Conservation (phyloP, 2,113 vertebrate species). For the Lagopus muta region DNA sequence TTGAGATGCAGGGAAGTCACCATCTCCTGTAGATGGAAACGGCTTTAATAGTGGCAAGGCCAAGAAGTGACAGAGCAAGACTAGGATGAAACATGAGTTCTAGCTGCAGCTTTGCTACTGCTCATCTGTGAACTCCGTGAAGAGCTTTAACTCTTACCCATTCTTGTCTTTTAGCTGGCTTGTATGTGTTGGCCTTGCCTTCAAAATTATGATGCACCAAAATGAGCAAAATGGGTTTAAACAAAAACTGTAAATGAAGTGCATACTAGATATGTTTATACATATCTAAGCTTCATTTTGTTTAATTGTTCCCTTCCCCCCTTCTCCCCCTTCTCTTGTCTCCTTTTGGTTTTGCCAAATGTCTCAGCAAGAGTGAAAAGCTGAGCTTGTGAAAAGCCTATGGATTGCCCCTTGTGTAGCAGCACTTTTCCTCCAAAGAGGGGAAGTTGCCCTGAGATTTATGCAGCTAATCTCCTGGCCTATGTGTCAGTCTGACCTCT, state of each 20-base stretch:
- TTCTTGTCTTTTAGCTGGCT: background rate
- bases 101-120: background rate
- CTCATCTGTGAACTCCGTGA: background rate
- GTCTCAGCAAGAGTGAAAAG: background rate
- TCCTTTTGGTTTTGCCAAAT: background rate
- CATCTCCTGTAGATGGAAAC: background rate
- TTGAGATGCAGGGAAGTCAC: background rate
- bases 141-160: background rate
- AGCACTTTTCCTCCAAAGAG: background rate
- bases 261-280: background rate
- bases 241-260: background rate
- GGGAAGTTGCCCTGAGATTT: background rate
- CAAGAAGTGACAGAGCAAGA: background rate
- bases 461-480: background rate
- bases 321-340: background rate
- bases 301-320: background rate
- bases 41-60: background rate
- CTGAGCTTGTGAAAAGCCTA: background rate
- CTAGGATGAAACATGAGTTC: background rate
- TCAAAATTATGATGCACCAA: background rate
- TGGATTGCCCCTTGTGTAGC: background rate
- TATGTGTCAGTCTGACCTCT: background rate
- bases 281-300: background rate
- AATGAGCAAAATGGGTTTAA: background rate
- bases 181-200: background rate